phyloP scores from a whole-genome alignment of 1,140 invertebrate genomes.

The Drosophila sp. region DNA sequence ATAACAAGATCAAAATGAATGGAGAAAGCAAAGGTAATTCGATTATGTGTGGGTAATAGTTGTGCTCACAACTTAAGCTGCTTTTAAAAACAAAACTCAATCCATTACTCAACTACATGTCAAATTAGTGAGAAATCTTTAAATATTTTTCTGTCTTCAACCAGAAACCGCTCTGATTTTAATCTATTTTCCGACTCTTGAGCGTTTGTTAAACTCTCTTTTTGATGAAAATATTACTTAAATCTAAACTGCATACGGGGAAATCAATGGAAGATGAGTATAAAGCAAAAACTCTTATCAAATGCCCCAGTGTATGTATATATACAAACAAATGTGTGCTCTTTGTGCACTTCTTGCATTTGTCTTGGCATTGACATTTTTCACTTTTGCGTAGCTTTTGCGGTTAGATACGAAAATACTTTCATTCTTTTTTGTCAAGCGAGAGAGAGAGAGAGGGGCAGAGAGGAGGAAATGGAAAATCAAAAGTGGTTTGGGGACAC shows the following conservation, averaged over 20 bases:
- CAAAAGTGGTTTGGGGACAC: conserved; percentile 55
- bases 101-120: background rate
- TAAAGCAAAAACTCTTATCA: conserved; percentile 17
- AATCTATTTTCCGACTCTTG: no score
- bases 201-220: background rate
- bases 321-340: conserved; percentile 1
- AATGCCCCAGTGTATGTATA: conserved; percentile 22
- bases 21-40: background rate
- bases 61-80: no score
- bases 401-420: conserved; percentile 56
- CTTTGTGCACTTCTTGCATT: conserved; percentile 23
- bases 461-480: conserved; percentile 31
- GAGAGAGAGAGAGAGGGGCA: background rate
- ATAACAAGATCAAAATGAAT: background rate
- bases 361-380: conserved; percentile 58
- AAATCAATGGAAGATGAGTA: conserved; percentile 4
- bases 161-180: no score
- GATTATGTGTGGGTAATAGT: background rate
- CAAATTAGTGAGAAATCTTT: background rate
- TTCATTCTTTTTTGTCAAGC: conserved; percentile 42
- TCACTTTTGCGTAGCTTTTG: conserved; percentile 39
- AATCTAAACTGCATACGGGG: background rate
- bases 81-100: background rate
- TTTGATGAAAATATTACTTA: background rate
- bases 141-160: no score